phyloP scores from a whole-genome alignment of 2,113 vertebrate genomes.

The Isurus oxyrinchus region DNA sequence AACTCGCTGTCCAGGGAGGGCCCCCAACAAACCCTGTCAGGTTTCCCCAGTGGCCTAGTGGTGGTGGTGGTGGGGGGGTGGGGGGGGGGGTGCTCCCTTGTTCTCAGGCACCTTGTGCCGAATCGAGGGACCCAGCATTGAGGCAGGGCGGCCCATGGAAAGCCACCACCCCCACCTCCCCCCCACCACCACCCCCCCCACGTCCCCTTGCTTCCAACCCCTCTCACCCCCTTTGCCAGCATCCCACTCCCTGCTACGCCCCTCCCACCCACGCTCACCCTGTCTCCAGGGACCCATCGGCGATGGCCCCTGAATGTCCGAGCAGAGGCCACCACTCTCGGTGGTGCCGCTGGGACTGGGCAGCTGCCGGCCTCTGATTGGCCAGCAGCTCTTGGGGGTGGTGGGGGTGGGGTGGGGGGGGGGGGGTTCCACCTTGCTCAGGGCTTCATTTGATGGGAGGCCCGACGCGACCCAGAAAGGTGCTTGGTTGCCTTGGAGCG shows the following conservation, averaged over 20 bases:
- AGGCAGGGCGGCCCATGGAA: no score
- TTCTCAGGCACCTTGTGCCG: no score
- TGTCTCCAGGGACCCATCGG: neutral
- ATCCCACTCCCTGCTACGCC: neutral
- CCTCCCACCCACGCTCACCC: neutral
- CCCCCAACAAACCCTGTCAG: neutral
- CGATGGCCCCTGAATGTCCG: neutral
- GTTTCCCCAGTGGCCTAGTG: no score
- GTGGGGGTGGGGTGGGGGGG: neutral
- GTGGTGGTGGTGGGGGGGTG: no score
- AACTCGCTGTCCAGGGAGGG: no score
- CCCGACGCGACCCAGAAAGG: neutral
- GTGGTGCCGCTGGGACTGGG: no score
- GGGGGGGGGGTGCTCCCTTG: neutral
- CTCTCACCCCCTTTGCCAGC: neutral
- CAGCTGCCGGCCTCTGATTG: no score
- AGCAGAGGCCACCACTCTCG: neutral
- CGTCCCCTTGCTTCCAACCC: neutral
- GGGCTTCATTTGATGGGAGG: neutral
- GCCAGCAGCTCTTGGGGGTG: no score
- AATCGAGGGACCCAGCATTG: neutral
- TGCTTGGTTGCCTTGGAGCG: neutral
- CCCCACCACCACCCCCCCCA: no score
- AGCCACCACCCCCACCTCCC: no score
- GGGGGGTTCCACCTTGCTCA: neutral